Base-by-base conservation (phyloP, 2,113 vertebrate genomes). In the Planiliza haematocheilus region DNA sequence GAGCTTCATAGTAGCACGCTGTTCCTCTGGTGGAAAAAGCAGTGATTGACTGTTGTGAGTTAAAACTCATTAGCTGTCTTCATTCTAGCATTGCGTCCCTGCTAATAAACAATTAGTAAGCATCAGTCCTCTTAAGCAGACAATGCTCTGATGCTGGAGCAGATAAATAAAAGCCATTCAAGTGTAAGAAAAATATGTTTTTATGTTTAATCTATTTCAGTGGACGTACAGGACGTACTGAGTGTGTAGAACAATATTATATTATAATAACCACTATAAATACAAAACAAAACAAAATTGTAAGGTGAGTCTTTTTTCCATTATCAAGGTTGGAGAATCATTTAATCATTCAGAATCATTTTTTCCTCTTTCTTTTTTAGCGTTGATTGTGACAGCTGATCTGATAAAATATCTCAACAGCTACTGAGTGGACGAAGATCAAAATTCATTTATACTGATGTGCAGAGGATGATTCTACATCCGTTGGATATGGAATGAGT, bases 21-120 rank as follows among this genome's bases (percentile, higher is more conserved):
- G 62, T 59, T 76, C 73, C 63, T 60, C 20, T 0, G 7, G 42
- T 42, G 79, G 61, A 59, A 51, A n/a, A 49, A 51, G 16, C 61
- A 8, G 4, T 73, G 75, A 79, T 85, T 70, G 80, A 74, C 79
- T 72, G 58, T 13, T 56, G 63, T 34, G 63, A 42, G 75, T 50
- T 46, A 37, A 80, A 86, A 83, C 24, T 53, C 55, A 77, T 88
- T 83, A 90, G 53, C 42, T 12, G 74, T 59, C 42, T 39, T 76
- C 52, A 56, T 52, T 49, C 53, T 50, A 63, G 42, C 81, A 74
- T 14, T 0, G 8, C 70, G 73, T 71, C 36, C 30, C 53, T 64
- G 58, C 65, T 79, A 82, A 77, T 70, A 55, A 82, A 71, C 77
- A 77, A 65, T 87, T 83, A 87, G 62, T 8, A 51, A 42, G 59